phyloP scores from a whole-genome alignment of 2,113 vertebrate species.

The Xiphophorus maculatus region DNA sequence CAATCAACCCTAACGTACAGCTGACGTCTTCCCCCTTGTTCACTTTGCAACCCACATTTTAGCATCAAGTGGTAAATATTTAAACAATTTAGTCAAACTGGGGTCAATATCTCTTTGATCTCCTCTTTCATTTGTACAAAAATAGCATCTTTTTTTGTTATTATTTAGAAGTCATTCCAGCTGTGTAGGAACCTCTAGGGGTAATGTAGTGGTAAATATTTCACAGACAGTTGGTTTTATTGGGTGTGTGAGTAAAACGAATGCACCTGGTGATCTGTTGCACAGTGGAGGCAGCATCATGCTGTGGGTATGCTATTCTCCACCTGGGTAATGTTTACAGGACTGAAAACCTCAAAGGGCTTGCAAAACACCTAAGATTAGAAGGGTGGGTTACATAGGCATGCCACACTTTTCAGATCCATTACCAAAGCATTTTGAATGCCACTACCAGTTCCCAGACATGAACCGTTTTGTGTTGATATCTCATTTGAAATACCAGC shows the following conservation, averaged over 20 bases:
- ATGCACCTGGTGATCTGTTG: neutral
- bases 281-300: neutral
- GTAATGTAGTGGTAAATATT: conserved; percentile 30
- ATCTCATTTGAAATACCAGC: neutral
- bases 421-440: neutral
- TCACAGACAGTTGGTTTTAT: conserved; percentile 6
- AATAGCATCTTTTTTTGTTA: conserved; percentile 14
- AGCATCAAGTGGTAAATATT: neutral
- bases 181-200: conserved; percentile 34
- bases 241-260: conserved; percentile 2
- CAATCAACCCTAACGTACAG: neutral
- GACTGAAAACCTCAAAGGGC: neutral
- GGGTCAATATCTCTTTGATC: conserved; percentile 18
- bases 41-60: neutral
- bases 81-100: neutral
- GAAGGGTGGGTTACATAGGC: too few relatives aligned
- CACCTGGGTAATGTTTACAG: neutral
- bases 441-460: neutral
- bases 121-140: conserved; percentile 23
- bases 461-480: neutral
- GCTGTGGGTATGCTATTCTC: neutral
- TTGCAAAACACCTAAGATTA: neutral
- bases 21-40: neutral
- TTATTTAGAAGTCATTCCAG: conserved; percentile 26
- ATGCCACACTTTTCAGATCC: neutral